Evolutionary conservation across 1,140 invertebrate genomes (phyloP).

Genomic region (Leptinotarsa lineolata): DNA sequence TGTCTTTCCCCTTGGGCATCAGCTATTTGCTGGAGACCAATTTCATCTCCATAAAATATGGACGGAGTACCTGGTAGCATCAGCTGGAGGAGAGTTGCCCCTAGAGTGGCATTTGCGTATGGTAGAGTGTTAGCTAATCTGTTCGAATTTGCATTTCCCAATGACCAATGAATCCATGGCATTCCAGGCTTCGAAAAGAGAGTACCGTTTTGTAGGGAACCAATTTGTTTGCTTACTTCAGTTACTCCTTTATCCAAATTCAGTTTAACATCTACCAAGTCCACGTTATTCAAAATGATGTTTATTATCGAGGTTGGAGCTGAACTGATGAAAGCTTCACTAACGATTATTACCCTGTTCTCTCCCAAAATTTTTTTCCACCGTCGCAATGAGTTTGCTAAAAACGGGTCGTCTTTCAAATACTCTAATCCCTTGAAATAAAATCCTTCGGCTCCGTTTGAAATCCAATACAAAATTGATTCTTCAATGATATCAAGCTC

Average conservation of each 20-base stretch:
- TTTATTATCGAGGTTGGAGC: constrained; percentile 55
- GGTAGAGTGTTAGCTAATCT: constrained; percentile 62
- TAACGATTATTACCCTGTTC: constrained; percentile 70
- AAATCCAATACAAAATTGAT: constrained; percentile 69
- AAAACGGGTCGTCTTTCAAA: constrained; percentile 56
- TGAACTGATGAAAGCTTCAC: constrained; percentile 61
- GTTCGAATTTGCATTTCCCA: constrained; percentile 65
- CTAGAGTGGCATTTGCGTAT: constrained; percentile 65
- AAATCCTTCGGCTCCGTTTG: constrained; percentile 75
- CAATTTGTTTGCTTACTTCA: constrained; percentile 63
- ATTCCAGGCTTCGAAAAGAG: constrained; percentile 65
- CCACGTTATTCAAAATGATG: constrained; percentile 65
- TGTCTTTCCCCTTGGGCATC: constrained; percentile 63
- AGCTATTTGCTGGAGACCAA: constrained; percentile 60
- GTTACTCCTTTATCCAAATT: constrained; percentile 63
- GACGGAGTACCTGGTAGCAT: constrained; percentile 79
- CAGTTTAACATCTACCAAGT: constrained; percentile 73
- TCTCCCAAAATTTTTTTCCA: constrained; percentile 70
- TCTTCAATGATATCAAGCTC: constrained; percentile 55
- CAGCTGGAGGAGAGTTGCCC: constrained; percentile 69
- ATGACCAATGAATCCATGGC: constrained; percentile 79
- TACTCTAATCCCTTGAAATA: constrained; percentile 72
- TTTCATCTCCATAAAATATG: constrained; percentile 83
- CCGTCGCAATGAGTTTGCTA: constrained; percentile 60
- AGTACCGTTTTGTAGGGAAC: constrained; percentile 60